Evolutionary conservation across 2,888 invertebrate genomes (phyloP).

Genomic region (Latrodectus hesperus): DNA sequence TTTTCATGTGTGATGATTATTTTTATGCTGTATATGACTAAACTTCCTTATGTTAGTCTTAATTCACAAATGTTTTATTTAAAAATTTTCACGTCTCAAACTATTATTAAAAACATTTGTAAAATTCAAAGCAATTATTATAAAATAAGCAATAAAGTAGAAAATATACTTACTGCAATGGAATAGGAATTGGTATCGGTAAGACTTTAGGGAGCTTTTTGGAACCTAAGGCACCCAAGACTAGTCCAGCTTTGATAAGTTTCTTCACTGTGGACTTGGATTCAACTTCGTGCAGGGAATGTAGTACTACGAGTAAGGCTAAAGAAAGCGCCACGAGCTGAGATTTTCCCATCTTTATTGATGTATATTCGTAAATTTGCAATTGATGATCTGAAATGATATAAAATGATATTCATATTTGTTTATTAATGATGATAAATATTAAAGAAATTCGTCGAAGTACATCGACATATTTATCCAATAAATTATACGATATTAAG

Average conservation of each 20-base stretch:
- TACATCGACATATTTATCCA: too few species aligned
- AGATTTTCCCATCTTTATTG: too few species aligned
- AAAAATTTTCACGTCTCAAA: neutral
- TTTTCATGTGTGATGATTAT: too few species aligned
- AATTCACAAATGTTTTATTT: too few species aligned
- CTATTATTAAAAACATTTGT: neutral
- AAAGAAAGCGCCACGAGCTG: neutral
- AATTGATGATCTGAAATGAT: too few species aligned
- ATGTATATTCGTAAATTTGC: too few species aligned
- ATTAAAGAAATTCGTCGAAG: too few species aligned
- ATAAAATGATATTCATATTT: too few species aligned
- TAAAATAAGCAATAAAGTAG: neutral
- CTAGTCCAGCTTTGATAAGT: constrained; percentile 56
- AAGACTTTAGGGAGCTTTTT: constrained; percentile 50
- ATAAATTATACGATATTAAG: too few species aligned
- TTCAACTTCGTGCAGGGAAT: neutral
- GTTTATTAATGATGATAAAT: too few species aligned
- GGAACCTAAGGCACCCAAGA: constrained; percentile 54
- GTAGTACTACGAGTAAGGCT: neutral
- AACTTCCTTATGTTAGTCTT: too few species aligned
- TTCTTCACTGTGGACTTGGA: constrained; percentile 39
- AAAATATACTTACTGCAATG: constrained; percentile 41
- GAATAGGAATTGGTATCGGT: constrained; percentile 56
- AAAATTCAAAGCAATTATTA: neutral
- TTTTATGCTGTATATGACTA: too few species aligned